Conservation (phyloP, 2,113 vertebrate genomes). For the Gymnocephalus cernua region DNA sequence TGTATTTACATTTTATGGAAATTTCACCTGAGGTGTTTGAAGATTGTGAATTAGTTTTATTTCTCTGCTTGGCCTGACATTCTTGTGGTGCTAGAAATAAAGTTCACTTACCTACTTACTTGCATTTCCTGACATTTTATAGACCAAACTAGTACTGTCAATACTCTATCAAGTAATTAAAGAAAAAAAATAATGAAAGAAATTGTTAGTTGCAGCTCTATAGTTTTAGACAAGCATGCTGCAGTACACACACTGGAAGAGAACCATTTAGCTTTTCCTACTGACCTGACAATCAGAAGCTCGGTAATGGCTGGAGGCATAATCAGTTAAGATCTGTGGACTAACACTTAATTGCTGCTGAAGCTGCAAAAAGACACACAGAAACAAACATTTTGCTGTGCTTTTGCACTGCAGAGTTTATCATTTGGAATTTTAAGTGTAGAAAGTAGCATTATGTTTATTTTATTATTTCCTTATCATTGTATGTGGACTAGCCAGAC, state of each 20-base stretch:
- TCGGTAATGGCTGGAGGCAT: neutral
- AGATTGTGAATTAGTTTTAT: too few relatives aligned
- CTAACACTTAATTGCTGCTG: conserved; percentile 9
- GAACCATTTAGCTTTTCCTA: conserved; percentile 11
- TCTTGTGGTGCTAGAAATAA: neutral
- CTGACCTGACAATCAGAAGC: conserved; percentile 13
- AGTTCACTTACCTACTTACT: too few relatives aligned
- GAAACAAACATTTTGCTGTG: neutral
- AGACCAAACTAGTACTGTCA: neutral
- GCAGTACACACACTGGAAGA: neutral
- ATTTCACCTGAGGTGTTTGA: too few relatives aligned
- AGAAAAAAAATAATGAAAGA: too few relatives aligned
- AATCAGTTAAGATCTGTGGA: conserved; percentile 21
- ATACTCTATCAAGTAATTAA: too few relatives aligned
- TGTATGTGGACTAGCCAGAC: too few relatives aligned
- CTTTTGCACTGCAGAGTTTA: neutral
- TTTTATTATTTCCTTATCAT: neutral
- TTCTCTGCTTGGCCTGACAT: too few relatives aligned
- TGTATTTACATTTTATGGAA: too few relatives aligned
- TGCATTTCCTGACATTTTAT: too few relatives aligned
- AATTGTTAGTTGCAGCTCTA: too few relatives aligned
- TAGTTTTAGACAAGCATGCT: too few relatives aligned
- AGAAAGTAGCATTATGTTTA: neutral
- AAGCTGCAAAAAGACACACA: neutral
- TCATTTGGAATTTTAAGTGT: neutral